Base-by-base conservation (phyloP, 2,888 invertebrate species). In the Ochropleura leucogaster region DNA sequence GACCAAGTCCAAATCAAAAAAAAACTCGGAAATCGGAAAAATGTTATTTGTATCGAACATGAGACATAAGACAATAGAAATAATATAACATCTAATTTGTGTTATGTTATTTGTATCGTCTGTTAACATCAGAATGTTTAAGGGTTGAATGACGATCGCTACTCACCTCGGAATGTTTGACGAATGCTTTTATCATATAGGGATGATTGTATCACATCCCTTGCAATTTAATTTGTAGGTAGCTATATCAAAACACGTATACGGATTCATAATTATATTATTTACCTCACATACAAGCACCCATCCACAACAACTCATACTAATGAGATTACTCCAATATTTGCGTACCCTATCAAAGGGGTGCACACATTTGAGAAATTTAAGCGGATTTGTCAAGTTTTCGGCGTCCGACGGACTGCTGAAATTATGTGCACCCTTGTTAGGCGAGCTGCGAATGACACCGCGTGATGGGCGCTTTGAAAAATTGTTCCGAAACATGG, bases 301-400 rank as follows among this genome's bases (percentile, higher is more conserved):
- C 73, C 72, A 82, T 74, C 71, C 80, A 82, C 77, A 80, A 84
- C 83, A 87, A 86, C 82, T 80, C 86, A 78, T 74, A 82, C 85
- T 93, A 92, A 93, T 87, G 84, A 88, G 91, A 93, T 93, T 93
- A 92, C 89, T 84, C 83, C 80, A 82, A 90, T 91, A 91, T 90
- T 90, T 89, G 85, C 88, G 78, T 87, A 84, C 87, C 89, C 89
- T 87, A 85, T 85, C 84, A 85, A 82, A 85, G 79, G 86, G 88
- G 88, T 87, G 86, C 85, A 89, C 90, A 90, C 88, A 89, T 92
- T 92, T 89, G 90, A 90, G 92, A 92, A 91, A 92, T 94, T 92
- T 92, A 93, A 94, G 94, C 91, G 93, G 93, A 93, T 94, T 94
- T 93, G 92, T 92, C 91, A 91, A 92, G 90, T 89, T 89, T 82